Evolutionary conservation across 2,888 invertebrate genomes (phyloP), one percentile per base, ranked within the genome.

Genomic region (Drosophila villosipedis): DNA sequence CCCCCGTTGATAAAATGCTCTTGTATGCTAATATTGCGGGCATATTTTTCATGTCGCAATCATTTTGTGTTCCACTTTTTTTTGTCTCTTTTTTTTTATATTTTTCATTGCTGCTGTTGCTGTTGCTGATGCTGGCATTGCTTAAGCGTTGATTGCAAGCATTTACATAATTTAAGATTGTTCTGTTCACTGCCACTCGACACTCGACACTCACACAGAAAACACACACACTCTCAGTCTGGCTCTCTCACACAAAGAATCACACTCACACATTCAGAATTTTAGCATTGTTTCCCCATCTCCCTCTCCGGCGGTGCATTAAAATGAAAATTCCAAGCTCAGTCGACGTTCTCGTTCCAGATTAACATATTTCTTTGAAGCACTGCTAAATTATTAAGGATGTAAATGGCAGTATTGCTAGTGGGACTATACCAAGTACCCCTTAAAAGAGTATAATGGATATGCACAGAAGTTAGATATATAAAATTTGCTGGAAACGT

Each of bases 91-190:
- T 47, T 53, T 53, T 49, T 69, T 47, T 71, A n/a, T 37, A 41
- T 53, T 57, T 52, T 63, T 52, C 63, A 59, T 53, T 64, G 35
- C 58, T 57, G 43, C 37, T 60, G 58, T 50, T 50, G 50, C 30
- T 30, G 28, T 25, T 35, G 61, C 16, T 76, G 64, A 65, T 62
- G 72, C 33, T 76, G 68, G 81, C 70, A 81, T 74, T 78, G 77
- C 76, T 83, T 76, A 84, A 82, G 84, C 83, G 84, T 83, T 87
- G 86, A 87, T 89, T 87, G 89, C 87, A 80, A 82, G 84, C 78
- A 87, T 87, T 89, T 89, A 83, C 89, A 87, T 89, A 89, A 85
- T 84, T 85, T 89, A 84, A 85, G 88, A 80, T 78, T 78, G 73
- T 73, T 65, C 77, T 76, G 80, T 65, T 80, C 76, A 61, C 71